phyloP scores from a whole-genome alignment of 1,140 invertebrate genomes.

The Berghia stephanieae region DNA sequence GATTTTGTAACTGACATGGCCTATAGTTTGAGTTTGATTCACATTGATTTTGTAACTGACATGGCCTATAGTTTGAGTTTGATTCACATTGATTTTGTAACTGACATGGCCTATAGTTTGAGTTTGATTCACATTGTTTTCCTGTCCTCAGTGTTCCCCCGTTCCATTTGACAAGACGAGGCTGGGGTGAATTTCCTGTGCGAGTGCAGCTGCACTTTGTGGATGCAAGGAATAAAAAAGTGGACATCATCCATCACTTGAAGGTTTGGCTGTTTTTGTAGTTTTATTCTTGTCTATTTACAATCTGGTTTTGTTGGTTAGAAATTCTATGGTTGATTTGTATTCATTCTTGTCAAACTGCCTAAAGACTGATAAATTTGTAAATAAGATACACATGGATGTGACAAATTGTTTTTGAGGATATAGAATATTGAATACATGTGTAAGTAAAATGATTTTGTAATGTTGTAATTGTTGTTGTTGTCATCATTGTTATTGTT shows the following conservation, averaged over 20 bases:
- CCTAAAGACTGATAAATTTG: too few relatives aligned
- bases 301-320: neutral
- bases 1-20: too few relatives aligned
- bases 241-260: constrained; percentile 82
- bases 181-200: constrained; percentile 92
- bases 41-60: too few relatives aligned
- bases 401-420: too few relatives aligned
- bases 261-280: too few relatives aligned
- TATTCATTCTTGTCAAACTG: too few relatives aligned
- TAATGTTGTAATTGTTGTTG: neutral
- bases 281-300: neutral
- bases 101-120: too few relatives aligned
- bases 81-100: too few relatives aligned
- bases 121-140: too few relatives aligned
- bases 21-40: too few relatives aligned
- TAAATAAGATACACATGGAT: too few relatives aligned
- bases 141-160: constrained; percentile 73
- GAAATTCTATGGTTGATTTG: neutral
- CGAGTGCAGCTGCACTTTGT: constrained; percentile 83
- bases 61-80: too few relatives aligned
- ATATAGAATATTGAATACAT: neutral
- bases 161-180: constrained; percentile 83
- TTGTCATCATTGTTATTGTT: neutral
- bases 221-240: constrained; percentile 78
- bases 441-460: neutral